These are phyloP conservation scores for Sinocyclocheilus anshuiensis DNA, from an alignment of 2,113 vertebrate genomes.

Conservation along the genomic window DNA sequence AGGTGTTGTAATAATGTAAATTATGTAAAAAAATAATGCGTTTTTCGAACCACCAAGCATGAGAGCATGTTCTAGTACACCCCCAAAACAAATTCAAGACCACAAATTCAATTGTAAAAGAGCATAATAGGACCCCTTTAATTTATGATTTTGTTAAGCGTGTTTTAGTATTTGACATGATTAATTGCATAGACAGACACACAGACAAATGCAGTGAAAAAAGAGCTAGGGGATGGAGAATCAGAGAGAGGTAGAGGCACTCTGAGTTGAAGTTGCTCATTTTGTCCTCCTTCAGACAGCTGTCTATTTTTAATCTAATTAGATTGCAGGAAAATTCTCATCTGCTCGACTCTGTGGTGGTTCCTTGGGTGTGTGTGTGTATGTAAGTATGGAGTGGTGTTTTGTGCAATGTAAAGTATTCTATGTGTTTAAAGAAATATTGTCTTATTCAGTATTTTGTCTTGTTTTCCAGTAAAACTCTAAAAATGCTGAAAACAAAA, in stretches of 20 bases:
- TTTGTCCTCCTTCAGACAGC: constrained; percentile 62
- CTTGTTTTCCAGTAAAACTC: neutral
- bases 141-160: constrained; percentile 23
- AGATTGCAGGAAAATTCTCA: constrained; percentile 66
- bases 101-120: too few species aligned
- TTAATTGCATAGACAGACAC: neutral
- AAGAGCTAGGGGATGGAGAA: neutral
- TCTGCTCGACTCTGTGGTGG: constrained; percentile 58
- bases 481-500: neutral
- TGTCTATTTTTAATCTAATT: constrained; percentile 70
- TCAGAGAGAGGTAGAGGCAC: neutral
- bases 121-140: neutral
- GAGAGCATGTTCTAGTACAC: too few species aligned
- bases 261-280: constrained; percentile 49
- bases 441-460: neutral
- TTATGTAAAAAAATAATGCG: too few species aligned
- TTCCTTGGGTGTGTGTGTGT: constrained; percentile 51
- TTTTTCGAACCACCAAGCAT: too few species aligned
- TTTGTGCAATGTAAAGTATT: neutral
- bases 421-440: neutral
- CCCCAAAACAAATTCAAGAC: too few species aligned
- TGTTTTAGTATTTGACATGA: neutral
- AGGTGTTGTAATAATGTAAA: too few species aligned
- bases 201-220: neutral
- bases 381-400: neutral